These are phyloP conservation scores for Xestia rhomboidea DNA, from an alignment of 2,888 invertebrate species.

Conservation along the genomic window DNA sequence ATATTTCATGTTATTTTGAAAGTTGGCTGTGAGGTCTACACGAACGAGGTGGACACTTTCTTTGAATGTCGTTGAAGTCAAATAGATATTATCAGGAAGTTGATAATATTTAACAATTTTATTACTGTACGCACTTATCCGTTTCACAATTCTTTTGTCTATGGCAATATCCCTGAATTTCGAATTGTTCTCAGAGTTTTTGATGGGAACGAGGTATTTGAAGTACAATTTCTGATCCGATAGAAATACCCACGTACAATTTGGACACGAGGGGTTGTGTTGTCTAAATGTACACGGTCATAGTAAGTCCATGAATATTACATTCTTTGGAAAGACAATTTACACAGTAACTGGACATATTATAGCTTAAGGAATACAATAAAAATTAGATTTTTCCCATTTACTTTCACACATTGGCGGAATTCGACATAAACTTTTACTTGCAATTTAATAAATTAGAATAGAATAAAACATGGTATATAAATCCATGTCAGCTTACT, in stretches of 20 bases:
- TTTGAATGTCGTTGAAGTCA: constrained; percentile 8
- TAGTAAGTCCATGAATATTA: not conserved
- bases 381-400: too few species aligned
- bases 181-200: not conserved
- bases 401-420: too few species aligned
- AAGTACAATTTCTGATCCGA: not conserved
- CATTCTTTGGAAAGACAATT: not conserved
- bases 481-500: constrained; percentile 78
- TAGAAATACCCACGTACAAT: not conserved
- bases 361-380: too few species aligned
- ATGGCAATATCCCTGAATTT: not conserved
- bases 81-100: constrained; percentile 4
- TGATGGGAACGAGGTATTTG: not conserved
- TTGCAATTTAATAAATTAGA: not conserved
- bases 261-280: too few species aligned
- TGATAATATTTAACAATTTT: constrained; percentile 25
- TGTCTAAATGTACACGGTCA: too few species aligned
- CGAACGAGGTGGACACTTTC: not conserved
- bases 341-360: not conserved
- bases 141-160: not conserved
- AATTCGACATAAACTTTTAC: too few species aligned
- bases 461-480: not conserved
- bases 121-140: not conserved
- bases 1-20: not conserved
- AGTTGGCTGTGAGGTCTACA: not conserved